Base-by-base conservation (phyloP, 1,140 invertebrate genomes). In the Trichonephila inaurata region DNA sequence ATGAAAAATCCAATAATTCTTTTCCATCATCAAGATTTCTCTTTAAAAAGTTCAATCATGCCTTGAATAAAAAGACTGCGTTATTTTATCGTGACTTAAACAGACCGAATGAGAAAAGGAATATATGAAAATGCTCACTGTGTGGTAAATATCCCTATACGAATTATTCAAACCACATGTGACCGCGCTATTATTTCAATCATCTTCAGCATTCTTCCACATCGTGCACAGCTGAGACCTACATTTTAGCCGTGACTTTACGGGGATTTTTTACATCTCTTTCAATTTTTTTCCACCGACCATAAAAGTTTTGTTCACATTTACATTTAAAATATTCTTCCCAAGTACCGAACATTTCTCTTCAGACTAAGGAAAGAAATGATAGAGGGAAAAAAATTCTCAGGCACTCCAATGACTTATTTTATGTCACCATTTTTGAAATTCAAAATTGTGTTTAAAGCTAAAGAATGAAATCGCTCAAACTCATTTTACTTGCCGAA, bases 321-420 rank as follows among this genome's bases (percentile, higher is more conserved):
- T 89, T 89, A 72, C 87, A 89, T 89, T 89, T 89, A 89, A 89
- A 89, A 89, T 89, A 89, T 89, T 89, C 62, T 72, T 89, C 44
- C 24, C 44, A 69, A 58, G 87, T 40, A 77, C 33, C 24, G 72
- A 77, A 77, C 33, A 77, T 77, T 77, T 77, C 33, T 40, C 18
- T 69, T 14, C 21, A 24, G 51, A 10, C 19, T 21, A 19, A n/a
- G 10, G 28, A n/a, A 77, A 77, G 64, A 72, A 89, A 51, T 2
- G 24, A 62, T 14, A 62, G n/a, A 62, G 21, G n/a, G 1, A 66
- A 21, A 89, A 89, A 89, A 33, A 8, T 28, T 51, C 28, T 28
- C 24, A 60, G 44, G 21, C 24, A 83, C 82, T 83, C 24, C 82
- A 61, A 81, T 81, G 87, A 90, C 66, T 81, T 33, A 90, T 62